A percentile compares a stretch with the other conserved stretches of the same genome.
Conservation (phyloP, 2,888 invertebrate species). For the Phanerotoma sp. region DNA sequence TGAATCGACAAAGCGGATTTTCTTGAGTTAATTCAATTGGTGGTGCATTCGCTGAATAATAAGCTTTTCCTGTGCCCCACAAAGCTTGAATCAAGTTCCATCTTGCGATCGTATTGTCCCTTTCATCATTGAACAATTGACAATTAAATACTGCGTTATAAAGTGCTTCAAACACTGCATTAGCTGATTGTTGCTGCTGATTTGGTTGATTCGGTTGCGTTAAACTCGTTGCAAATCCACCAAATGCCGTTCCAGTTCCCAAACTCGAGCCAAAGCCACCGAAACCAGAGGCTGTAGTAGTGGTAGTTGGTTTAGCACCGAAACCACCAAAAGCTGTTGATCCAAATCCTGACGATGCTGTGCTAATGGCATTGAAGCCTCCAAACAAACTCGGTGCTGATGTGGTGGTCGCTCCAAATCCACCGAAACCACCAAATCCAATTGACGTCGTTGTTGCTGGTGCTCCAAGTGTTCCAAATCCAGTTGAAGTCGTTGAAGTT, state of each 20-base stretch:
- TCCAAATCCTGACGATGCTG: slow-evolving; percentile 55
- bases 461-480: slow-evolving; percentile 43
- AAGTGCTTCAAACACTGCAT: slow-evolving; percentile 68
- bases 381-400: slow-evolving; percentile 58
- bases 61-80: slow-evolving; percentile 84
- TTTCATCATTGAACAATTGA: slow-evolving; percentile 89
- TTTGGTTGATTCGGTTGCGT: slow-evolving; percentile 53
- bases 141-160: slow-evolving; percentile 76
- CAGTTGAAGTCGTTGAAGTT: slow-evolving; percentile 44
- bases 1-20: slow-evolving; percentile 91
- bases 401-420: slow-evolving; percentile 48
- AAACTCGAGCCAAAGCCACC: slow-evolving; percentile 54
- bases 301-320: slow-evolving; percentile 58
- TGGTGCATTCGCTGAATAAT: slow-evolving; percentile 74
- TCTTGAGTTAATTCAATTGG: slow-evolving; percentile 83
- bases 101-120: slow-evolving; percentile 88
- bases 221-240: slow-evolving; percentile 44
- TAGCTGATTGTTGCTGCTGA: slow-evolving; percentile 62
- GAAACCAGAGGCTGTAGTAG: slow-evolving; percentile 57
- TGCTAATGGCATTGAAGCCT: slow-evolving; percentile 58
- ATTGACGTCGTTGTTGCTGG: slow-evolving; percentile 50
- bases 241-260: slow-evolving; percentile 40
- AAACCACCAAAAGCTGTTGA: slow-evolving; percentile 60
- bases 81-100: slow-evolving; percentile 94
- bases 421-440: slow-evolving; percentile 52